These are phyloP conservation scores for Xiphophorus birchmanni DNA, from an alignment of 2,797 vertebrate genomes.

Conservation along the genomic window DNA sequence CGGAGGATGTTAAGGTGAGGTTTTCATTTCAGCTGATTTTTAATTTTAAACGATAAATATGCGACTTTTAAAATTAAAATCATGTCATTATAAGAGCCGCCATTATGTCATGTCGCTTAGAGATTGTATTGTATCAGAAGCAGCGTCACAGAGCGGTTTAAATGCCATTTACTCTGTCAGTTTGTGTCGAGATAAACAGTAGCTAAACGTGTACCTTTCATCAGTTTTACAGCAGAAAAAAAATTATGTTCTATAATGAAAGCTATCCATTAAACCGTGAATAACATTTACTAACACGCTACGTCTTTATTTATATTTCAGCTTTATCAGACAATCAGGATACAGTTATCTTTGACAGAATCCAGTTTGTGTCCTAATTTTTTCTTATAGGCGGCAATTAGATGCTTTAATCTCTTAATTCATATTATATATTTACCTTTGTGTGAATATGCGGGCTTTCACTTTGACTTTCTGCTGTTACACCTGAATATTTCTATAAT, in stretches of 20 bases:
- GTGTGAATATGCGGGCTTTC: neutral
- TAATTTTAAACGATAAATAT: neutral
- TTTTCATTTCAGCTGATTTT: neutral
- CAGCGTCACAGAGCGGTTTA: neutral
- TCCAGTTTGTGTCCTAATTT: neutral
- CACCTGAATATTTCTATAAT: neutral
- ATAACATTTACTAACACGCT: neutral
- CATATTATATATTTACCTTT: neutral
- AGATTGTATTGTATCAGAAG: neutral
- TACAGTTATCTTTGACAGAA: neutral
- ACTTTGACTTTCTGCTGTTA: neutral
- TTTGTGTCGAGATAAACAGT: neutral
- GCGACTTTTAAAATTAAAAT: neutral
- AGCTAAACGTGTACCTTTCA: neutral
- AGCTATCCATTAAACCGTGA: neutral
- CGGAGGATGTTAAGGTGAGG: slow-evolving; percentile 79
- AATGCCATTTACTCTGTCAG: neutral
- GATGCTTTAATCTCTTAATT: neutral
- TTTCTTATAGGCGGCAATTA: neutral
- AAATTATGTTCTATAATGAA: neutral
- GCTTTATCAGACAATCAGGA: neutral
- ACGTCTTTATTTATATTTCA: neutral
- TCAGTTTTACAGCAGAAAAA: neutral
- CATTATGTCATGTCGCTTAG: neutral
- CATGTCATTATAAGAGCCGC: neutral